These are phyloP conservation scores for Gadus macrocephalus DNA, from an alignment of 2,113 vertebrate species.

Conservation along the genomic window DNA sequence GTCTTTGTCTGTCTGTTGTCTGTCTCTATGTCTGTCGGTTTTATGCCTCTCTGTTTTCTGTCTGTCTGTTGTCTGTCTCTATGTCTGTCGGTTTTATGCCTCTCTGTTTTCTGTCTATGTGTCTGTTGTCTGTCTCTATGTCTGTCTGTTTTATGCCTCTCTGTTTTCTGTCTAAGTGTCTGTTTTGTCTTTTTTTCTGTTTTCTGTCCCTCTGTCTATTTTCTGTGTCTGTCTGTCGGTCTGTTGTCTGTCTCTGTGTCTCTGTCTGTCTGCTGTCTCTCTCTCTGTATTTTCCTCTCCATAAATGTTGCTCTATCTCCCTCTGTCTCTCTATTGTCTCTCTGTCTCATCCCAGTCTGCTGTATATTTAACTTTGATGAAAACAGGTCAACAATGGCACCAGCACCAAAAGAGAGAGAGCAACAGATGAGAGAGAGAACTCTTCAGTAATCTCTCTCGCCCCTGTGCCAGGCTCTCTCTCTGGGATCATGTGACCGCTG, in stretches of 20 bases:
- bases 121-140: not conserved
- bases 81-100: too few relatives aligned
- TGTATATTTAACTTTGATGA: conserved; percentile 30
- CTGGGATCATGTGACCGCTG: conserved; percentile 4
- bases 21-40: not conserved
- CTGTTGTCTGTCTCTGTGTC: too few relatives aligned
- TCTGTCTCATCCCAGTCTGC: conserved; percentile 7
- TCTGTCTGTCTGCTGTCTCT: too few relatives aligned
- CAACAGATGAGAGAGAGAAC: conserved; percentile 28
- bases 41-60: conserved; percentile 8
- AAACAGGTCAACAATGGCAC: conserved; percentile 39
- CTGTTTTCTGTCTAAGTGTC: too few relatives aligned
- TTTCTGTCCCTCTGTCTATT: too few relatives aligned
- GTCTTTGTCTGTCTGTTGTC: not conserved
- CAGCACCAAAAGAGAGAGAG: not conserved
- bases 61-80: not conserved
- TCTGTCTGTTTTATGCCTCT: too few relatives aligned
- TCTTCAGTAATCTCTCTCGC: conserved; percentile 54
- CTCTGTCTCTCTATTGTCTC: too few relatives aligned
- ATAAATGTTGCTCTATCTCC: too few relatives aligned
- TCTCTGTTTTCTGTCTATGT: not conserved
- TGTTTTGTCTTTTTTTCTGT: too few relatives aligned
- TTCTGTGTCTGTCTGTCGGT: too few relatives aligned
- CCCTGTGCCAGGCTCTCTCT: conserved; percentile 33
- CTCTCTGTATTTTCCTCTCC: too few relatives aligned